Evolutionary conservation across 2,888 invertebrate genomes (phyloP).

Genomic region (Antheraea assamensis): DNA sequence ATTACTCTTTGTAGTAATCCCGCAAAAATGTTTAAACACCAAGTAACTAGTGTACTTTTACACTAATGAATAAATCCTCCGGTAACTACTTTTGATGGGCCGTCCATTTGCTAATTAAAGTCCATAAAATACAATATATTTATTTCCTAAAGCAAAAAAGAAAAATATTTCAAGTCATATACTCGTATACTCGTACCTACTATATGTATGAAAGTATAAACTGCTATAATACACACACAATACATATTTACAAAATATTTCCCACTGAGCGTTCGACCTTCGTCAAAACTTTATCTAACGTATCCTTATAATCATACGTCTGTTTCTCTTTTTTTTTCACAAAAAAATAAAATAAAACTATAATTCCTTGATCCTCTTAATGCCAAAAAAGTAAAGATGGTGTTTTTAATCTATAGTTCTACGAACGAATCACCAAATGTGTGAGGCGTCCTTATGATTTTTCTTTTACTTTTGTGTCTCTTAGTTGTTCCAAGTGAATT

Average conservation of each 20-base stretch:
- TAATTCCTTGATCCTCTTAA: constrained; percentile 78
- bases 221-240: constrained; percentile 32
- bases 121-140: not conserved
- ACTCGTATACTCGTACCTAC: not conserved
- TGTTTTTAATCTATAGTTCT: constrained; percentile 68
- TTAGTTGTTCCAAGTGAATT: not conserved
- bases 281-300: constrained; percentile 79
- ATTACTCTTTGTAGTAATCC: not conserved
- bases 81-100: not conserved
- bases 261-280: constrained; percentile 64
- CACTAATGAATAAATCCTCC: not conserved
- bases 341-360: constrained; percentile 45
- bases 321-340: constrained; percentile 40
- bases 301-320: constrained; percentile 74
- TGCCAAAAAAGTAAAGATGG: constrained; percentile 75
- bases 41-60: too few species aligned
- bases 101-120: not conserved
- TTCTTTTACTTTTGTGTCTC: not conserved
- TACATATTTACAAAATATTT: constrained; percentile 46
- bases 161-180: not conserved
- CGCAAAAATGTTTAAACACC: too few species aligned
- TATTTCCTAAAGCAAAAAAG: not conserved
- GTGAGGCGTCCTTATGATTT: not conserved
- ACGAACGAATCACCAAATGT: constrained; percentile 3
- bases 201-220: constrained; percentile 6